A percentile compares a stretch with the other conserved stretches of the same genome.
Conservation (phyloP, 2,797 vertebrate species). For the Austrolebias charrua region DNA sequence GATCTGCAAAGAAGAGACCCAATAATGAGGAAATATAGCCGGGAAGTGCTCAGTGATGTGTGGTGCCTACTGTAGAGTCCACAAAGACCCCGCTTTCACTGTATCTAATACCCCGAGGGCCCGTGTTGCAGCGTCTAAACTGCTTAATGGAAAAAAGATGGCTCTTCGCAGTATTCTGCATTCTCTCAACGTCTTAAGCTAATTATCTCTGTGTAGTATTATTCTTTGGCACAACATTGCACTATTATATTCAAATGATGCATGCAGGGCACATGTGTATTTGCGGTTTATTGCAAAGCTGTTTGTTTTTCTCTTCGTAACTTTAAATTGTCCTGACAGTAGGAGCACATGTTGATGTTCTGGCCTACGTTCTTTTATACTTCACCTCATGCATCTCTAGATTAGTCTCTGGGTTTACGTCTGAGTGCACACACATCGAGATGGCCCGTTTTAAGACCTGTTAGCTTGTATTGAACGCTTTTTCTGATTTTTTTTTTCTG, state of each 20-base stretch:
- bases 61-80: conserved; percentile 52
- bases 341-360: conserved; percentile 25
- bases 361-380: conserved; percentile 26
- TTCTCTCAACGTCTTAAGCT: conserved; percentile 32
- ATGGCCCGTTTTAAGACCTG: conserved; percentile 24
- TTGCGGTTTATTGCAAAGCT: conserved; percentile 10
- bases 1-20: conserved; percentile 54
- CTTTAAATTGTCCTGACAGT: conserved; percentile 39
- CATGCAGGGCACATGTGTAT: conserved; percentile 39
- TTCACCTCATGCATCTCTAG: conserved; percentile 11
- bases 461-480: too few relatives aligned
- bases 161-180: conserved; percentile 31
- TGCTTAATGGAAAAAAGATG: conserved; percentile 71
- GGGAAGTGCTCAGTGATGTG: conserved; percentile 56
- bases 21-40: conserved; percentile 54
- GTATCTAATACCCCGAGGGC: conserved; percentile 56
- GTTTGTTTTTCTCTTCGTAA: conserved; percentile 27
- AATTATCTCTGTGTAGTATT: conserved; percentile 60
- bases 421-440: conserved; percentile 20
- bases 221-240: conserved; percentile 56
- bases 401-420: conserved; percentile 22
- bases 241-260: conserved; percentile 74
- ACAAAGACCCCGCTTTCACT: conserved; percentile 37
- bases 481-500: conserved; percentile 48
- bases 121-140: conserved; percentile 36